Evolutionary conservation across 2,888 invertebrate genomes (phyloP), one percentile per base, ranked within the genome.

Genomic region (Acleris holmiana): DNA sequence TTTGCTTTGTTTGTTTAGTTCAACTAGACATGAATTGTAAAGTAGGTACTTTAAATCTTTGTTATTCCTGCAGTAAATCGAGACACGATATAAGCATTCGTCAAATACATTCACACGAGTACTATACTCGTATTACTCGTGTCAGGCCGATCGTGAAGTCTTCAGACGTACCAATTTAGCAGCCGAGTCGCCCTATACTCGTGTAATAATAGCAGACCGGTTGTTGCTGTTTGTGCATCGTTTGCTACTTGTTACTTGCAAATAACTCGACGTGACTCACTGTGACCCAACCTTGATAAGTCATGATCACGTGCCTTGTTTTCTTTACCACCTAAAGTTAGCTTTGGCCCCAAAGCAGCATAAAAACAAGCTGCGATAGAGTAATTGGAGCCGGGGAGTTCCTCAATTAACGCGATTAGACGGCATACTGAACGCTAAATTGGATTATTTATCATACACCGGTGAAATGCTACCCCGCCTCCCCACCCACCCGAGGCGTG

Each of bases 321-420:
- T 35, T 21, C 21, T 53, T 29, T 48, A 48, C 63, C 58, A 53
- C 25, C 53, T 53, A 51, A 46, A 56, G 47, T 51, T 41, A 44
- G 44, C 44, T 5, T 58, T 58, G 47, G 56, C 47, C 40, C 44
- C 71, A 68, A 73, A 69, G 72, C 73, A 69, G 71, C 69, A 71
- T 69, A 68, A 73, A 78, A 79, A 78, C 75, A 72, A 74, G 74
- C 73, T 70, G 72, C 76, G 75, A 78, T 79, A 76, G 72, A 69
- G 76, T 84, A 82, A 84, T 84, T 83, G 76, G 76, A 79, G 74
- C 68, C 74, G 70, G 76, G 78, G 77, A 79, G 82, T 81, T 78
- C 73, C 77, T 77, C 82, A 84, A 83, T 86, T 86, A 86, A 76
- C 72, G 71, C 76, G 82, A 84, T 85, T 85, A 83, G 80, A 79